Evolutionary conservation across 2,113 vertebrate species (phyloP).

Genomic region (Edolisoma coerulescens): DNA sequence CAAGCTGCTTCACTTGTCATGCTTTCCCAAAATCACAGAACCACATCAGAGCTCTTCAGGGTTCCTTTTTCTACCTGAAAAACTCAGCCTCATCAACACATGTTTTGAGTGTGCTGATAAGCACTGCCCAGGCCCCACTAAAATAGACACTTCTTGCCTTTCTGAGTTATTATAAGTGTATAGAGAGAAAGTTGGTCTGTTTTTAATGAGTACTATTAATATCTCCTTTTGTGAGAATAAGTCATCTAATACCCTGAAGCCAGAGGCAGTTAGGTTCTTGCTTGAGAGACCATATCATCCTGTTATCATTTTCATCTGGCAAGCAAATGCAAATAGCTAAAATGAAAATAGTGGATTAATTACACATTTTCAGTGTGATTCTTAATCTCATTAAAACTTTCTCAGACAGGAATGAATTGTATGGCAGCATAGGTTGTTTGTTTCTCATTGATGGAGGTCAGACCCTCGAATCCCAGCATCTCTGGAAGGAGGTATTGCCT

Average conservation of each 20-base stretch:
- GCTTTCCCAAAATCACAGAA: neutral
- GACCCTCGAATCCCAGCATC: rapidly evolving
- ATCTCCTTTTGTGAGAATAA: constrained; percentile 28
- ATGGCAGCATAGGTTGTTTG: neutral
- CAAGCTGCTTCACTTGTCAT: neutral
- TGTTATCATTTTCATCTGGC: constrained; percentile 37
- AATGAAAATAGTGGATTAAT: neutral
- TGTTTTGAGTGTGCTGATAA: neutral
- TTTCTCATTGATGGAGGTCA: neutral
- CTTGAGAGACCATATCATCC: neutral
- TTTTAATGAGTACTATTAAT: constrained; percentile 34
- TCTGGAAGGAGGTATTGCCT: neutral
- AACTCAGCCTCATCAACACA: neutral
- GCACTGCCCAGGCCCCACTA: neutral
- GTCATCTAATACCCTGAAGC: constrained; percentile 13
- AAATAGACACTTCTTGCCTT: neutral
- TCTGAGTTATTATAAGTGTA: neutral
- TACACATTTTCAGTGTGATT: neutral
- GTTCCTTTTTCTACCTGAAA: neutral
- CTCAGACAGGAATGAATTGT: neutral
- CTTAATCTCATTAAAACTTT: constrained; percentile 15
- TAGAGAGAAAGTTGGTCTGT: neutral
- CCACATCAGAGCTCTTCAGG: neutral
- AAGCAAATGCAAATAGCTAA: neutral
- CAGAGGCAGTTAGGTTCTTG: constrained; percentile 13